Percentiles rank a stretch among this genome's conserved stretches.
phyloP scores from a whole-genome alignment of 2,113 vertebrate genomes.

The Ochotona curzoniae region DNA sequence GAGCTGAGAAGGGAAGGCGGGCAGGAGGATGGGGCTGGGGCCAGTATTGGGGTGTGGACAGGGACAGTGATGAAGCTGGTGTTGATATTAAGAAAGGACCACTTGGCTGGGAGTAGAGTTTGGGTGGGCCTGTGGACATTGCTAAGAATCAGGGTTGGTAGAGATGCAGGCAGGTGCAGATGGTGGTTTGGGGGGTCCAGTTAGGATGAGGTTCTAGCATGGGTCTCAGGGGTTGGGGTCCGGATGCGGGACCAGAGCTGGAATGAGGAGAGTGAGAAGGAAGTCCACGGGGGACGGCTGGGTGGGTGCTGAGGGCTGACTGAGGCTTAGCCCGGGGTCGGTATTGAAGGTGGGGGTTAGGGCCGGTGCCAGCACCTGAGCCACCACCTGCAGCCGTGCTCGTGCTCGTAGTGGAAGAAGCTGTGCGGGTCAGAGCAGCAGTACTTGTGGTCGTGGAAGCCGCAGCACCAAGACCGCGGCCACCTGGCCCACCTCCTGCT shows the following conservation, averaged over 20 bases:
- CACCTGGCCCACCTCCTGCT: conserved; percentile 87
- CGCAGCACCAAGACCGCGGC: conserved; percentile 92
- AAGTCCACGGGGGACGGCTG: neutral
- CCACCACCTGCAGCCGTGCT: conserved; percentile 97
- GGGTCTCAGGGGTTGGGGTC: neutral
- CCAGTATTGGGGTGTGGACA: too few species aligned
- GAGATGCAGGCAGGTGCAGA: neutral
- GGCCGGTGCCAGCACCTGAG: conserved; percentile 89
- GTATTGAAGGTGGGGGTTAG: neutral
- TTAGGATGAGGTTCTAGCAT: neutral
- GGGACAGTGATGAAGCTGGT: neutral
- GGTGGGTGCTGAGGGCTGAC: neutral
- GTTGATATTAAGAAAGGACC: neutral
- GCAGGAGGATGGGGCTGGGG: too few species aligned
- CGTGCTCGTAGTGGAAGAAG: conserved; percentile 94
- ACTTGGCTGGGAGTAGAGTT: neutral
- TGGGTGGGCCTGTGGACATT: neutral
- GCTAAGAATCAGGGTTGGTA: neutral
- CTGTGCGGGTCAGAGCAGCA: conserved; percentile 96
- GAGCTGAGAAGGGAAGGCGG: neutral
- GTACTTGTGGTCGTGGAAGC: conserved; percentile 95
- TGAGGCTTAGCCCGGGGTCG: neutral
- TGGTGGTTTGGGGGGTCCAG: neutral
- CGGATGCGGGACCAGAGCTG: neutral
- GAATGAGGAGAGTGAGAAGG: neutral